Evolutionary conservation across 2,113 vertebrate species (phyloP), one percentile per base, ranked within the genome.

Genomic region (Tricholaema leucomelas): DNA sequence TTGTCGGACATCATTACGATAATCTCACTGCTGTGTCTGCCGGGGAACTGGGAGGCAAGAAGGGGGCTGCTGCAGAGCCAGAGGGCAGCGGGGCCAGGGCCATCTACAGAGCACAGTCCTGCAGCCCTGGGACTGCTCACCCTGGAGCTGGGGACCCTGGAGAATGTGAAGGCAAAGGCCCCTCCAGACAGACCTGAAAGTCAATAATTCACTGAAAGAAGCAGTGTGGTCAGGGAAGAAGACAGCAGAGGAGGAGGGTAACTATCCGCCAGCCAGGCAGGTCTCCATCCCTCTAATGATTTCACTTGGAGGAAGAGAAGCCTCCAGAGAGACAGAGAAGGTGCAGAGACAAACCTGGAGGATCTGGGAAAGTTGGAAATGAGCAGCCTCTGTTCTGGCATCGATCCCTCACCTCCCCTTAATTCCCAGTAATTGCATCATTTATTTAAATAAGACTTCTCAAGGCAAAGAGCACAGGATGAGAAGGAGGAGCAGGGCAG

Each of bases 1-100:
- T 96, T 94, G 90, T 94, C 40, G 61, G 93, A 58, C 95, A 96
- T 96, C 95, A 97, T 97, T 96, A 97, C 81, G 50, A 96, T 94
- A 96, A 97, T 94, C 95, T 91, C 80, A 38, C 78, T 87, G 2
- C 85, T 59, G 90, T 76, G 81, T 92, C 94, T 94, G 91, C 85
- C 9, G 31, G 85, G 65, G 78, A 89, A 55, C 4, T 86, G 83
- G 88, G 87, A 77, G 86, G 90, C 1, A 7, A 93, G 78, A 73
- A 71, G 85, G 52, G 75, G 83, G 61, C 38, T 20, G 70, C 76
- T 81, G 55, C 75, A 36, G 81, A 75, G 58, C 19, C 3, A 58
- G 59, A 67, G 6, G 66, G 71, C 2, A 3, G 18, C 6, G 16
- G 65, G 70, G 52, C 38, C 6, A 8, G 65, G 84, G 73, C 40